phyloP scores from a whole-genome alignment of 2,113 vertebrate species.

The Psilopogon haemacephalus region DNA sequence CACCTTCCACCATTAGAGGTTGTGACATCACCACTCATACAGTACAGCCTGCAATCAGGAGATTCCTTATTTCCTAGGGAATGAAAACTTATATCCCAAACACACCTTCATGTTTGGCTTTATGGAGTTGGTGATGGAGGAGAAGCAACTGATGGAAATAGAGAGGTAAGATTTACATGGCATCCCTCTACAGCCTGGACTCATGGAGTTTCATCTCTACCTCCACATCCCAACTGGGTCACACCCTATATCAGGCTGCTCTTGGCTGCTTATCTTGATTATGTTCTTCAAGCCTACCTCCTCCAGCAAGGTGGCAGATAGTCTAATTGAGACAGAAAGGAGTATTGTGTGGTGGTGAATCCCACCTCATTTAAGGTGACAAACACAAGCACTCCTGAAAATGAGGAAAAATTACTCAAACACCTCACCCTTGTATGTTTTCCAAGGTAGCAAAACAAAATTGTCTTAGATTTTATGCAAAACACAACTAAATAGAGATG shows the following conservation, averaged over 20 bases:
- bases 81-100: neutral
- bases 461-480: neutral
- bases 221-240: neutral
- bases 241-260: neutral
- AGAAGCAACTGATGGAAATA: neutral
- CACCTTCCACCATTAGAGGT: neutral
- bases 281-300: neutral
- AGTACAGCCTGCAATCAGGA: neutral
- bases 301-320: neutral
- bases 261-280: neutral
- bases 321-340: neutral
- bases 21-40: neutral
- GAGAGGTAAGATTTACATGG: neutral
- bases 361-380: neutral
- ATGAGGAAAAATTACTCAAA: neutral
- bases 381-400: neutral
- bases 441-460: neutral
- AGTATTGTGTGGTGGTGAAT: neutral
- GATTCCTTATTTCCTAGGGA: neutral
- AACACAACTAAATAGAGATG: neutral
- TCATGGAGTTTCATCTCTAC: neutral
- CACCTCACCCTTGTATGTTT: neutral
- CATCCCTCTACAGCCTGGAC: neutral
- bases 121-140: neutral
- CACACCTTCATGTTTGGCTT: accelerated